Evolutionary conservation across 2,888 invertebrate genomes (phyloP), one percentile per base, ranked within the genome.

Genomic region (Dione vanillae): DNA sequence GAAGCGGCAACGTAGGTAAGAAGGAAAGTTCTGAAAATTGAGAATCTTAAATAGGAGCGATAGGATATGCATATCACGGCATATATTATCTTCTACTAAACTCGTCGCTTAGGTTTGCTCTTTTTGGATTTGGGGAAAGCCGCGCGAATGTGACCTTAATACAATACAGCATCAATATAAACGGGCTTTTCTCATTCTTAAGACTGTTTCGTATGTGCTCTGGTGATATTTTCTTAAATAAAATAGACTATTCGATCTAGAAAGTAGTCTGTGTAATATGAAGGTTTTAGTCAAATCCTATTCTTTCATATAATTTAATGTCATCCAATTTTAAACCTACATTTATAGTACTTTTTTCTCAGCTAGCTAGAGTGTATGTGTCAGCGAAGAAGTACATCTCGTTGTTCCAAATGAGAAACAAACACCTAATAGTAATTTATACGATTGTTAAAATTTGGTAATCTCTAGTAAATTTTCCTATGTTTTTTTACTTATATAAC

Each of bases 61-160:
- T n/a, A n/a, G n/a, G n/a, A n/a, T n/a, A n/a, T n/a, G n/a, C n/a
- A n/a, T n/a, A n/a, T n/a, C n/a, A n/a, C n/a, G n/a, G n/a, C n/a
- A n/a, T n/a, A n/a, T n/a, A 54, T 68, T 54, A 52, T 52, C 43
- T 35, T 52, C 67, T 35, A 52, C 61, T 68, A 67, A 61, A 61
- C 61, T 62, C 35, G 61, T 27, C 67, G 67, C 67, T 69, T 61
- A 59, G 52, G 61, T 47, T 61, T 47, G 69, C 41, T 65, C 52
- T 19, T 52, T 68, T 71, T 69, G 65, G 71, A 67, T 71, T 58
- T 67, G 54, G 58, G 51, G n/a, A 71, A 67, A 58, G 67, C 49
- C 64, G 16, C 37, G 65, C 68, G 69, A 68, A 71, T 71, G 65
- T 71, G 68, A 71, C 68, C 65, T 65, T 65, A 61, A 71, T 69